These are phyloP conservation scores for Falcaria lacertinaria DNA, from an alignment of 2,888 invertebrate species.

Conservation along the genomic window DNA sequence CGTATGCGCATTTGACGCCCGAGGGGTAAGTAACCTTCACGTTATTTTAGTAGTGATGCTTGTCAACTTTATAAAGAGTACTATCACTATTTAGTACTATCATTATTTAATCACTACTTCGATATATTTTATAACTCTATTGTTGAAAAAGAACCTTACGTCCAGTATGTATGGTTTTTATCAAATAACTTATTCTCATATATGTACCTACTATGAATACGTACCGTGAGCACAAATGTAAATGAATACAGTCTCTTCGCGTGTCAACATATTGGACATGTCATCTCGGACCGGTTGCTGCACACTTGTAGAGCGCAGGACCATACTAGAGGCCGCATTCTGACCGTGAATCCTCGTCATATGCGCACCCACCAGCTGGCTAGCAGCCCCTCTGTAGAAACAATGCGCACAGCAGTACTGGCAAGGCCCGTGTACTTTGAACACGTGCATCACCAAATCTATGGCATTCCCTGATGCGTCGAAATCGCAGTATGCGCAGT, in stretches of 20 bases:
- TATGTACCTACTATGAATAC: slow-evolving; percentile 14
- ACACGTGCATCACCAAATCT: slow-evolving; percentile 79
- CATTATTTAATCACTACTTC: too few species aligned
- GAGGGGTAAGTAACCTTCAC: too few species aligned
- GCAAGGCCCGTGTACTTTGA: slow-evolving; percentile 81
- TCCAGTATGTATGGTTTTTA: too few species aligned
- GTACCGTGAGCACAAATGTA: slow-evolving; percentile 53
- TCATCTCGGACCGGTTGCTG: slow-evolving; percentile 21
- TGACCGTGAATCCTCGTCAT: slow-evolving; percentile 53
- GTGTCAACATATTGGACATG: slow-evolving; percentile 31
- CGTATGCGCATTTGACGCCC: too few species aligned
- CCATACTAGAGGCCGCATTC: slow-evolving; percentile 17
- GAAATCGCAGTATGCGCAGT: slow-evolving; percentile 80
- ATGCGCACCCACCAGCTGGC: slow-evolving; percentile 82
- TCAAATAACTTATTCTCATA: too few species aligned
- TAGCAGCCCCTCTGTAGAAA: slow-evolving; percentile 82
- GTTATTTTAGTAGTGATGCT: too few species aligned
- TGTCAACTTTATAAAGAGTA: too few species aligned
- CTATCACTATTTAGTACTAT: too few species aligned
- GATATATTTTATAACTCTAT: too few species aligned
- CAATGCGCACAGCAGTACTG: slow-evolving; percentile 83
- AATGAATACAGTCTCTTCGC: slow-evolving; percentile 52
- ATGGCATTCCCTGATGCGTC: slow-evolving; percentile 49
- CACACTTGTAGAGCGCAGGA: slow-evolving; percentile 31
- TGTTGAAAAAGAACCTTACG: too few species aligned